Conservation (phyloP, 2,113 vertebrate species). For the Malurus elegans region DNA sequence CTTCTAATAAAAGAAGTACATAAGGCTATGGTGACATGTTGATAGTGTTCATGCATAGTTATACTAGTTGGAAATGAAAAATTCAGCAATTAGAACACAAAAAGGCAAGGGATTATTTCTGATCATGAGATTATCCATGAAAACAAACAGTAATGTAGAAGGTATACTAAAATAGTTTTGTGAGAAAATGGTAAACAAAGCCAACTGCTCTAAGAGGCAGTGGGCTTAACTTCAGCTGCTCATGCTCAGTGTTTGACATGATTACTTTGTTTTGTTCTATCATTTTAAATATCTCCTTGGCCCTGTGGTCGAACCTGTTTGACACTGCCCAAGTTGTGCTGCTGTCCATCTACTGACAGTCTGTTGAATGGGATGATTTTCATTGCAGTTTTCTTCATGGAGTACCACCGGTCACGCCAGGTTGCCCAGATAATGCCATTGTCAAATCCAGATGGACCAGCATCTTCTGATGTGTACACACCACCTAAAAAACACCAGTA, state of each 20-base stretch:
- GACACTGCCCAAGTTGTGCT: slow-evolving; percentile 43
- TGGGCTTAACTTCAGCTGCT: not conserved
- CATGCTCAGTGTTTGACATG: not conserved
- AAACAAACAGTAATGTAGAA: not conserved
- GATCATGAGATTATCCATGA: not conserved
- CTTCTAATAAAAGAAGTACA: not conserved
- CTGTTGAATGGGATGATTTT: slow-evolving; percentile 91
- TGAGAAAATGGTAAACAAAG: not conserved
- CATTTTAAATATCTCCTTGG: slow-evolving; percentile 25
- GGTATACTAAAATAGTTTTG: not conserved
- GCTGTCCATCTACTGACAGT: slow-evolving; percentile 74
- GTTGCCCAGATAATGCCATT: slow-evolving; percentile 95
- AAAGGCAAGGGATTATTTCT: not conserved
- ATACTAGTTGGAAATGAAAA: not conserved
- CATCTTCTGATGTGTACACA: slow-evolving; percentile 76
- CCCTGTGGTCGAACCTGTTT: slow-evolving; percentile 74
- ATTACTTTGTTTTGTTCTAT: not conserved
- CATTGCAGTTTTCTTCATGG: slow-evolving; percentile 92
- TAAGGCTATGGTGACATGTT: not conserved
- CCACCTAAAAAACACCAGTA: slow-evolving; percentile 77
- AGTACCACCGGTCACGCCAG: slow-evolving; percentile 92
- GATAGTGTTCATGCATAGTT: not conserved
- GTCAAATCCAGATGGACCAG: slow-evolving; percentile 78
- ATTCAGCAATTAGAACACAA: not conserved
- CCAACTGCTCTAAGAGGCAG: not conserved